A percentile compares a stretch with the other conserved stretches of the same genome.
phyloP scores from a whole-genome alignment of 2,888 invertebrate genomes.

The Leptinotarsa peninsularis region DNA sequence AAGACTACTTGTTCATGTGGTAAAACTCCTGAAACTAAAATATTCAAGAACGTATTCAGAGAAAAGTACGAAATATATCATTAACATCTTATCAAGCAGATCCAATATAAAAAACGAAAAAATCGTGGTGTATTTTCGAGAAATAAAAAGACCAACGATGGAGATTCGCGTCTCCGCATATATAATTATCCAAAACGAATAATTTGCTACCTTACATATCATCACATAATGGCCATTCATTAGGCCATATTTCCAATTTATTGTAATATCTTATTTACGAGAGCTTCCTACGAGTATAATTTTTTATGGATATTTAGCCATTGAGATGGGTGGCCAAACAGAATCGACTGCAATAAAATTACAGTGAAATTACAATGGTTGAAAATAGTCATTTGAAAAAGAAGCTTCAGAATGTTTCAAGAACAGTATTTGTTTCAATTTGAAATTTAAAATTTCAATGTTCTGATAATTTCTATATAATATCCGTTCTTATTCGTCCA shows the following conservation, averaged over 20 bases:
- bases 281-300: conserved; percentile 10
- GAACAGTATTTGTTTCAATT: background rate
- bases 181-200: conserved; percentile 24
- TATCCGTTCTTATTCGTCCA: too few relatives aligned
- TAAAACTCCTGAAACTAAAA: background rate
- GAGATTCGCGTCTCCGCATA: conserved; percentile 9
- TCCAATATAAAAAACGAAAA: conserved; percentile 8
- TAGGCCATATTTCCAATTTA: conserved; percentile 19
- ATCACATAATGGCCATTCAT: conserved; percentile 18
- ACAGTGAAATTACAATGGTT: conserved; percentile 17
- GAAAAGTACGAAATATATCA: conserved; percentile 13
- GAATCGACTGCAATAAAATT: conserved; percentile 16
- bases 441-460: background rate
- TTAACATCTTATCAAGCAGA: conserved; percentile 14
- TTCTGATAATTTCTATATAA: background rate
- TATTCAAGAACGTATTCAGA: background rate
- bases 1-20: background rate
- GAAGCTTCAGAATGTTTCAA: background rate
- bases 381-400: background rate
- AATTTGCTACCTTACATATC: conserved; percentile 28
- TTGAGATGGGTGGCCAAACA: conserved; percentile 25
- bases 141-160: conserved; percentile 9
- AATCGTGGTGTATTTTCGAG: background rate
- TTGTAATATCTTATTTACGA: conserved; percentile 26
- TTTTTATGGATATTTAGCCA: conserved; percentile 19